These are phyloP conservation scores for Scotopteryx bipunctaria DNA, from an alignment of 2,888 invertebrate genomes.

Conservation along the genomic window DNA sequence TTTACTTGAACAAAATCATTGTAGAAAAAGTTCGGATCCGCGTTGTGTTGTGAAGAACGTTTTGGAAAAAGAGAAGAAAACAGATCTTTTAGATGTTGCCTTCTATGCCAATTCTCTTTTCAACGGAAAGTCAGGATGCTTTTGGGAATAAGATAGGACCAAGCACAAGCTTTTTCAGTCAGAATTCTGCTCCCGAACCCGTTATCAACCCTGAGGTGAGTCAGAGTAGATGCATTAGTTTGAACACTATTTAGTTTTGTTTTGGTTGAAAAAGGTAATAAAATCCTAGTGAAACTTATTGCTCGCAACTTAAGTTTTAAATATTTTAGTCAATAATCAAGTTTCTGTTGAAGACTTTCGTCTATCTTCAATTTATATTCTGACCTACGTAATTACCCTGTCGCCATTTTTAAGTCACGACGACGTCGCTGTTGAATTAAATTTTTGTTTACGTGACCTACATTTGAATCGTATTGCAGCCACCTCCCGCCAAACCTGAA, in stretches of 20 bases:
- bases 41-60: conserved; percentile 49
- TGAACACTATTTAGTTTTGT: conserved; percentile 38
- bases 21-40: conserved; percentile 42
- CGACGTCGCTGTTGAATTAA: conserved; percentile 34
- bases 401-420: conserved; percentile 54
- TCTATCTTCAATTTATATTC: conserved; percentile 24
- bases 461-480: conserved; percentile 45
- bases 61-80: conserved; percentile 15
- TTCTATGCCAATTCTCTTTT: conserved; percentile 78
- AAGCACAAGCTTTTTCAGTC: conserved; percentile 70
- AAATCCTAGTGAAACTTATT: conserved; percentile 2
- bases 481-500: conserved; percentile 44
- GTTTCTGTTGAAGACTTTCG: conserved; percentile 3
- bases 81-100: conserved; percentile 74
- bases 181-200: conserved; percentile 57
- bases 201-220: conserved; percentile 65
- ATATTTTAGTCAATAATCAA: background rate
- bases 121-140: conserved; percentile 77
- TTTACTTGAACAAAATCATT: conserved; percentile 44
- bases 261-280: conserved; percentile 17
- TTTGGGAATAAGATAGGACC: conserved; percentile 76
- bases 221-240: conserved; percentile 43
- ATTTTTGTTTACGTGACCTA: conserved; percentile 45
- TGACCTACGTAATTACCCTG: conserved; percentile 37
- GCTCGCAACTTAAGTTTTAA: background rate